Base-by-base conservation (phyloP, 2,797 vertebrate genomes). In the Dermochelys coriacea region DNA sequence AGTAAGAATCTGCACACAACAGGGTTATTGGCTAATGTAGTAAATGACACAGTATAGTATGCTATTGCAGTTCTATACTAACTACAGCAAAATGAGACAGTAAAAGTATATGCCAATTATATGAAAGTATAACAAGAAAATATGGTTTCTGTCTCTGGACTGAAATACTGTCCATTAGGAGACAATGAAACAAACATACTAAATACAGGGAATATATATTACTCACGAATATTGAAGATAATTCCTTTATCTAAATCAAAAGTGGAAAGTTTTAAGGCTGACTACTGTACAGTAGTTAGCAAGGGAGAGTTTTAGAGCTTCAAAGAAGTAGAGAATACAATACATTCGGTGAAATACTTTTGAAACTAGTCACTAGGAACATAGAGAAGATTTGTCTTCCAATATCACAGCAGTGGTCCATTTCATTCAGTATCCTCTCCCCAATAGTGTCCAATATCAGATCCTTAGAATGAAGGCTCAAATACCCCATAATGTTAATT, bases 1-100 rank as follows among this genome's bases (percentile, higher is more conserved):
- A 57, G 5, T 15, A 81, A 55, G 27, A 37, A 16, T 57, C 37
- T 81, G 16, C 25, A 75, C 0, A 0, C 52, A 5, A 55, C 12
- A 80, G 8, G 78, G 55, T 83, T n/a, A n/a, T 9, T 37, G 27
- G 50, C 7, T 59, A 3, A 4, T 7, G 23, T 0, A 2, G 2
- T 16, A 19, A 74, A 84, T 27, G 10, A 78, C 18, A 50, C 75
- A 19, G 61, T 64, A 37, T 37, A 61, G 5, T 15, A 37, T 23
- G n/a, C n/a, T 21, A 68, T 37, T 21, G n/a, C 64, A 68, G 19
- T 37, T 6, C 80, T 86, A 41, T 64, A 83, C 18, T 34, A 86
- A 81, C 80, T 19, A 92, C 12, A 41, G 80, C 21, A 86, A 9
- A 82, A 90, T 47, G 14, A 3, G 10, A 57, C 5, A 1, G 0